Base-by-base conservation (phyloP, 1,140 invertebrate genomes). In the Drosophila yakuba region DNA sequence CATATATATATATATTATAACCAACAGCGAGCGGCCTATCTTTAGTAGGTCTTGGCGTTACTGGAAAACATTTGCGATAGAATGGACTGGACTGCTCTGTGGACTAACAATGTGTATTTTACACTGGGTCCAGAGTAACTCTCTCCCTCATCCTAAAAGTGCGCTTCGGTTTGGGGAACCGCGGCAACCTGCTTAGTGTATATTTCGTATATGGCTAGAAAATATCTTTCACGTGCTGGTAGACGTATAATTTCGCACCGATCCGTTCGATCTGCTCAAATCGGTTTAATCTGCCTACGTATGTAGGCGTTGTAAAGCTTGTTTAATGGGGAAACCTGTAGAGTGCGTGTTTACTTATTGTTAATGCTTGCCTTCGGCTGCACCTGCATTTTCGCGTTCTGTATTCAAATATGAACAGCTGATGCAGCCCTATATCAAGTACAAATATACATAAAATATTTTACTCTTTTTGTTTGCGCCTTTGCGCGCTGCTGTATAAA, bases 261-360 rank as follows among this genome's bases (percentile, higher is more conserved):
- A 47, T 67, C 74, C 47, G 25, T 36, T 74, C 32, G 32, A 32
- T 32, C 32, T 32, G 32, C 8, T 32, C 32, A 3, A 32, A 32
- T 32, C 32, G 7, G 32, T 8, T 64, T 61, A 60, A 68, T 79
- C 62, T 51, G 67, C 58, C 69, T 71, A 62, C 25, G 57, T 74
- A 67, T 73, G 50, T 69, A 74, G 54, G 44, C 64, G 67, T 50
- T 50, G 67, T 85, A 84, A 90, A 89, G 86, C 81, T 90, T 80
- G 57, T 78, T 72, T 54, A 78, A 72, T 43, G 66, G 84, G 80
- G 83, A 88, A 88, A 88, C 83, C 83, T 88, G 80, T 88, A 80
- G 78, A 89, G 84, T 88, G 79, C 73, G 73, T 74, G 75, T 79
- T 74, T 64, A 52, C 81, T 85, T 74, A 78, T 74, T 86, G 71